Conservation (phyloP, 2,888 invertebrate species). For the Stenotaenia linearis region DNA sequence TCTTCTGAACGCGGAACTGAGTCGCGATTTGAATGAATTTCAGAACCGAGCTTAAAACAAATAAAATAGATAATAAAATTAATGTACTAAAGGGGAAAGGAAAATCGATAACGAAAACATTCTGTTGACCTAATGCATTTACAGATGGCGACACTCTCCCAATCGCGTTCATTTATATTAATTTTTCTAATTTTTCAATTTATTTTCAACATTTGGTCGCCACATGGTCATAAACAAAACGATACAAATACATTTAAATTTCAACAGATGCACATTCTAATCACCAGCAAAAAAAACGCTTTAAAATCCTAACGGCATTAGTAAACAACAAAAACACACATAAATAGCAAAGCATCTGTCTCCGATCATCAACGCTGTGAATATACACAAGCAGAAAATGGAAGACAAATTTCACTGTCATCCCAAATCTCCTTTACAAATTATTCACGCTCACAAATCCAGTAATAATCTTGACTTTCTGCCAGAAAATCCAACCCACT, state of each 20-base stretch:
- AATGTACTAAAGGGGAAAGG: no score
- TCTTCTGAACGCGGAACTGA: constrained; percentile 27
- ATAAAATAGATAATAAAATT: neutral
- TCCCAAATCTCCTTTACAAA: neutral
- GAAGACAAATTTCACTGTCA: constrained; percentile 2
- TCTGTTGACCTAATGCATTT: neutral
- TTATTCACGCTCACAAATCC: neutral
- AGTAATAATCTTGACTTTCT: neutral
- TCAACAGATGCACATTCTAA: neutral
- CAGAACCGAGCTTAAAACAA: constrained; percentile 16
- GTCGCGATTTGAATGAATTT: constrained; percentile 21
- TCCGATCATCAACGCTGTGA: neutral
- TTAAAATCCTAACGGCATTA: neutral
- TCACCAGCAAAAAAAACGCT: neutral
- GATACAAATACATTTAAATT: neutral
- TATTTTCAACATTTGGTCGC: neutral
- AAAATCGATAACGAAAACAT: no score
- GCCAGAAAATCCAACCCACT: neutral
- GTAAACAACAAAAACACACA: neutral
- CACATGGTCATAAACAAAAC: neutral
- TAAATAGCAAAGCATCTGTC: neutral
- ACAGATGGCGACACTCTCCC: neutral
- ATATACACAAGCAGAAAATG: neutral
- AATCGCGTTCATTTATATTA: neutral
- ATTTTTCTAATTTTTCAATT: no score